Percentiles rank a stretch among this genome's conserved stretches.
Evolutionary conservation across 2,888 invertebrate species (phyloP).

Genomic region (Trachelus iudaicus): DNA sequence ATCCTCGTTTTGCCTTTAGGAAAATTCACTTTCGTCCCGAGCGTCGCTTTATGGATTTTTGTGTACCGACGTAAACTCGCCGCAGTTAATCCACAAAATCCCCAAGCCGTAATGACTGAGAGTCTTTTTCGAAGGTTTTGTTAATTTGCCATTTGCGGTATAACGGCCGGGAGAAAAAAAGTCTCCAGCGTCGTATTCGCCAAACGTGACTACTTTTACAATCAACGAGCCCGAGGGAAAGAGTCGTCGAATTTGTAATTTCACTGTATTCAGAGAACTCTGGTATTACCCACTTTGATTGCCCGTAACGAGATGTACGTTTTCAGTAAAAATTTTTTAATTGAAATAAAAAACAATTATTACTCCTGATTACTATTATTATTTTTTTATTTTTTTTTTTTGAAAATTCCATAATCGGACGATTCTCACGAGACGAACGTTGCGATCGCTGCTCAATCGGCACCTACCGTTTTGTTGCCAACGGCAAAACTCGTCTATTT

Average conservation of each 20-base stretch:
- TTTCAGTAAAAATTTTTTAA: background rate
- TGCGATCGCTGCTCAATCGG: background rate
- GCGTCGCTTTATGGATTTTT: background rate
- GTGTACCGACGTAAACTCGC: background rate
- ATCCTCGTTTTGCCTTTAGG: constrained; percentile 30
- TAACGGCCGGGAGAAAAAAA: background rate
- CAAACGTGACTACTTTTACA: background rate
- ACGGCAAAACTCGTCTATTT: background rate
- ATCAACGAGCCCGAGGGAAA: background rate
- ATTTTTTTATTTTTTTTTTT: too few relatives aligned
- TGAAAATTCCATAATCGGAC: background rate
- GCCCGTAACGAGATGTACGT: background rate
- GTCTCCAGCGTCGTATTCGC: background rate
- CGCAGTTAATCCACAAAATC: background rate
- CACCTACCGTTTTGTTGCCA: background rate
- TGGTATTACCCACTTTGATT: background rate
- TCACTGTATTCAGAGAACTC: background rate
- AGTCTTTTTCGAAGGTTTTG: background rate
- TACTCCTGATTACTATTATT: background rate
- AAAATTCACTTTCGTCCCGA: constrained; percentile 31
- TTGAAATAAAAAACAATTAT: background rate
- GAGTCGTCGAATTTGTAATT: background rate
- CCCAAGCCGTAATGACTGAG: background rate
- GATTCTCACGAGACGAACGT: background rate
- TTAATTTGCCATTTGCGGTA: background rate